Conservation (phyloP, 2,797 vertebrate species). For the Sebastiscus albofasciatus region DNA sequence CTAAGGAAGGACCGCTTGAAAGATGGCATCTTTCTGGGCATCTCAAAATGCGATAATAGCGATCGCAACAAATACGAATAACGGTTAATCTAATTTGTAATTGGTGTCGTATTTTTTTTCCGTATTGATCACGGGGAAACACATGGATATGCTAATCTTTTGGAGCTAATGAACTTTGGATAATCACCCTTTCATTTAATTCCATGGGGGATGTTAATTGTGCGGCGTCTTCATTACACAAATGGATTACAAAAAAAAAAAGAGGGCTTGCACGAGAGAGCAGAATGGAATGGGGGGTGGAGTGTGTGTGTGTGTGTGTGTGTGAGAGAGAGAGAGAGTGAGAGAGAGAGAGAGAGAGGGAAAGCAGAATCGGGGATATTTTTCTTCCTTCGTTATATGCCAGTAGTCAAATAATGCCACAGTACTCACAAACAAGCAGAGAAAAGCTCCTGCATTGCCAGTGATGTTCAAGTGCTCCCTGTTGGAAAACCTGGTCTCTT, state of each 20-base stretch:
- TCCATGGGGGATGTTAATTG: conserved; percentile 91
- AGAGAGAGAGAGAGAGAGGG: conserved; percentile 64
- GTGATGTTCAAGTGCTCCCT: conserved; percentile 81
- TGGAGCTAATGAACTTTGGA: conserved; percentile 97
- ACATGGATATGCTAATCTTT: conserved; percentile 88
- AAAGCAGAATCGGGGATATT: conserved; percentile 83
- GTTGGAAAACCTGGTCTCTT: conserved; percentile 80
- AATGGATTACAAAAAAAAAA: conserved; percentile 97
- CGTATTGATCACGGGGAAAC: conserved; percentile 87
- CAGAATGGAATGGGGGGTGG: conserved; percentile 77
- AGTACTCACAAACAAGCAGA: conserved; percentile 86
- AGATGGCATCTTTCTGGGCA: conserved; percentile 94
- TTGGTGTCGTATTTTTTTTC: conserved; percentile 68
- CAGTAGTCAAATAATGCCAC: conserved; percentile 86
- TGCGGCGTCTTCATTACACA: conserved; percentile 91
- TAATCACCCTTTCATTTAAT: conserved; percentile 91
- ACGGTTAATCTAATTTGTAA: conserved; percentile 75
- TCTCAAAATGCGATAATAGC: conserved; percentile 59
- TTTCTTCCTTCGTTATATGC: conserved; percentile 85
- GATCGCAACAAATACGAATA: conserved; percentile 76
- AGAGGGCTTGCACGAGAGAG: conserved; percentile 73
- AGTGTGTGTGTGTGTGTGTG: conserved; percentile 65
- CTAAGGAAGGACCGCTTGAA: conserved; percentile 86
- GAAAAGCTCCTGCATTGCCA: conserved; percentile 84
- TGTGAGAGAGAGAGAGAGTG: conserved; percentile 22